phyloP scores from a whole-genome alignment of 1,140 invertebrate species.

The Oryctes rhinoceros region DNA sequence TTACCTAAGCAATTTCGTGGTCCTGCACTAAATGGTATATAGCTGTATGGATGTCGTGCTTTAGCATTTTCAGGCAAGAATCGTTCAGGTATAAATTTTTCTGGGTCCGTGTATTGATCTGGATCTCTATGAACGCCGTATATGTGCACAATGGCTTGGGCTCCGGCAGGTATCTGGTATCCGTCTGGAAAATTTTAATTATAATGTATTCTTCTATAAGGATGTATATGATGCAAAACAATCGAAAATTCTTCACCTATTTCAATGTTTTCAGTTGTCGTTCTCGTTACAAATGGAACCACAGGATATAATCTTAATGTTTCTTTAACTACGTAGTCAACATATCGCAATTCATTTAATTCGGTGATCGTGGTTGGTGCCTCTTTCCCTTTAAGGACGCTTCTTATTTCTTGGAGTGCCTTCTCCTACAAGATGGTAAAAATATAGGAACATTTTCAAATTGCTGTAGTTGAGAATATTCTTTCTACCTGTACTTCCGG shows the following conservation, averaged over 20 bases:
- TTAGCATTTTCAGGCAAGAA: constrained; percentile 64
- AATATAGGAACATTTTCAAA: background rate
- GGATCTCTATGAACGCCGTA: constrained; percentile 64
- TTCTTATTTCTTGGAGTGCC: constrained; percentile 65
- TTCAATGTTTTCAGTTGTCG: constrained; percentile 66
- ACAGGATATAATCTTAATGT: constrained; percentile 72
- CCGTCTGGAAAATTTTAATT: background rate
- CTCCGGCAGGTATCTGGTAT: background rate
- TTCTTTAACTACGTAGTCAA: constrained; percentile 76
- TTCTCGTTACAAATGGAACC: constrained; percentile 71
- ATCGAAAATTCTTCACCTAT: constrained; percentile 55
- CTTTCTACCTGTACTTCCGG: constrained; percentile 51
- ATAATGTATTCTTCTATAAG: background rate
- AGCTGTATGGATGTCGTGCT: constrained; percentile 62
- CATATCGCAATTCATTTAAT: constrained; percentile 68
- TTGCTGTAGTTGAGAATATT: background rate
- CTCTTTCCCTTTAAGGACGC: constrained; percentile 32
- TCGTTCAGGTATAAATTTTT: constrained; percentile 70
- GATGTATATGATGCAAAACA: background rate
- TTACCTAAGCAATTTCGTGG: constrained; percentile 69
- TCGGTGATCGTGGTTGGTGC: constrained; percentile 62
- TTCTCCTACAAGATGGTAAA: constrained; percentile 60
- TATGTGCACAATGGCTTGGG: constrained; percentile 11
- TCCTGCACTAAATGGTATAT: constrained; percentile 70
- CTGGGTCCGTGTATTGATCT: constrained; percentile 67